Conservation (phyloP, 1,140 invertebrate species). For the Ditylenchus dipsaci region DNA sequence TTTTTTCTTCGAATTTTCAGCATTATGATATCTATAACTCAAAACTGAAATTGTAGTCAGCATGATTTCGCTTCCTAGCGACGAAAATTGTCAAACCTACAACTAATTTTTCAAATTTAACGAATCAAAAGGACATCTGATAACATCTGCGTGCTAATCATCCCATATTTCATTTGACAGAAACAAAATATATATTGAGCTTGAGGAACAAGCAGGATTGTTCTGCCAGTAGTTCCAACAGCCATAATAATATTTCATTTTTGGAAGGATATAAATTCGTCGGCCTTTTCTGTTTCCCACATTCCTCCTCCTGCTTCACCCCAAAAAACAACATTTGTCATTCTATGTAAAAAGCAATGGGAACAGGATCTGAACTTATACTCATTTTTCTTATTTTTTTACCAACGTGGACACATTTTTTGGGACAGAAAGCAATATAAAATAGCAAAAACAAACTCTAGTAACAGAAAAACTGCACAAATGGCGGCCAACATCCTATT, state of each 20-base stretch:
- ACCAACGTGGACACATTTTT: neutral
- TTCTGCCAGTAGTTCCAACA: too few relatives aligned
- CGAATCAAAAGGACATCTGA: too few relatives aligned
- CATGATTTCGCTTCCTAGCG: too few relatives aligned
- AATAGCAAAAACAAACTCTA: constrained; percentile 40
- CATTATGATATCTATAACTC: too few relatives aligned
- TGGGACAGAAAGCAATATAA: neutral
- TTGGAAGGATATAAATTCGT: neutral
- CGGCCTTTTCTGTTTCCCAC: neutral
- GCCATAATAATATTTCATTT: constrained; percentile 3
- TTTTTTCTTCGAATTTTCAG: too few relatives aligned
- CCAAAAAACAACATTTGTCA: constrained; percentile 1
- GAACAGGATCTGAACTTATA: neutral
- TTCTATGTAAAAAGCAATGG: neutral
- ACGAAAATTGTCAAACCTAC: too few relatives aligned
- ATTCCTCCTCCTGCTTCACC: neutral
- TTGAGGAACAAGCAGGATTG: too few relatives aligned
- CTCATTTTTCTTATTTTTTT: neutral
- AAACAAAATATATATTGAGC: too few relatives aligned
- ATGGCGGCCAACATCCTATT: constrained; percentile 49
- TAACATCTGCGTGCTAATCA: too few relatives aligned
- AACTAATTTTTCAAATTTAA: too few relatives aligned
- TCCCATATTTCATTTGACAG: too few relatives aligned
- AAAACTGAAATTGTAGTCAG: too few relatives aligned
- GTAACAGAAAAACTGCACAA: constrained; percentile 44